Conservation (phyloP, 2,888 invertebrate species). For the Cheilosia urbana region DNA sequence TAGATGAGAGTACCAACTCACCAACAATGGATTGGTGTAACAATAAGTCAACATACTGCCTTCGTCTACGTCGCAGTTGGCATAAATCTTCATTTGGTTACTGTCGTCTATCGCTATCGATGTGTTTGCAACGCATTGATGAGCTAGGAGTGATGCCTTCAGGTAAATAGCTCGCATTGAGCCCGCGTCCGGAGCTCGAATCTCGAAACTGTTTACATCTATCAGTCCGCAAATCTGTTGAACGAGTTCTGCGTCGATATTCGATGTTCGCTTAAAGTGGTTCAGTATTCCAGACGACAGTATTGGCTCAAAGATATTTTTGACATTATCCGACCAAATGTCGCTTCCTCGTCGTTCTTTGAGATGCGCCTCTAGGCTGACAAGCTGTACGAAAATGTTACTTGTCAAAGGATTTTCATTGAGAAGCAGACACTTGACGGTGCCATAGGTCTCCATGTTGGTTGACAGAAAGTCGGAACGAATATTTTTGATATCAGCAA, state of each 20-base stretch:
- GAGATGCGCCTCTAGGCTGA: slow-evolving; percentile 86
- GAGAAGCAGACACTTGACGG: slow-evolving; percentile 84
- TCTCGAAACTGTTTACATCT: slow-evolving; percentile 92
- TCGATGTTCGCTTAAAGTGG: slow-evolving; percentile 79
- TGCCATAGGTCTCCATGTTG: slow-evolving; percentile 79
- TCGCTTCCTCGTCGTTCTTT: slow-evolving; percentile 84
- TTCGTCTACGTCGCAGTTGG: slow-evolving; percentile 86
- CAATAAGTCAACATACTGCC: slow-evolving; percentile 88
- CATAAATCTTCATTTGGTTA: slow-evolving; percentile 88
- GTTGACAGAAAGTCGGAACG: slow-evolving; percentile 73
- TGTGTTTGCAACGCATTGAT: slow-evolving; percentile 90
- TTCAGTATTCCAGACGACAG: slow-evolving; percentile 76
- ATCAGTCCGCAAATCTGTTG: slow-evolving; percentile 89
- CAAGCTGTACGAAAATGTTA: slow-evolving; percentile 84
- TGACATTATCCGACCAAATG: slow-evolving; percentile 86
- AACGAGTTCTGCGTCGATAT: slow-evolving; percentile 84
- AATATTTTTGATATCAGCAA: slow-evolving; percentile 81
- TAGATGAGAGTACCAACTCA: too few relatives aligned
- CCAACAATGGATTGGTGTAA: slow-evolving; percentile 89
- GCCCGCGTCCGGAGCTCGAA: slow-evolving; percentile 84
- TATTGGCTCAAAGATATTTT: slow-evolving; percentile 83
- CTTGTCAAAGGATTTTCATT: slow-evolving; percentile 82
- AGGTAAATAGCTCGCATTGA: slow-evolving; percentile 89
- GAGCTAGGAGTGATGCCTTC: slow-evolving; percentile 89
- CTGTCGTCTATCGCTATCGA: slow-evolving; percentile 89